Base-by-base conservation (phyloP, 2,113 vertebrate genomes). In the Bufo gargarizans region DNA sequence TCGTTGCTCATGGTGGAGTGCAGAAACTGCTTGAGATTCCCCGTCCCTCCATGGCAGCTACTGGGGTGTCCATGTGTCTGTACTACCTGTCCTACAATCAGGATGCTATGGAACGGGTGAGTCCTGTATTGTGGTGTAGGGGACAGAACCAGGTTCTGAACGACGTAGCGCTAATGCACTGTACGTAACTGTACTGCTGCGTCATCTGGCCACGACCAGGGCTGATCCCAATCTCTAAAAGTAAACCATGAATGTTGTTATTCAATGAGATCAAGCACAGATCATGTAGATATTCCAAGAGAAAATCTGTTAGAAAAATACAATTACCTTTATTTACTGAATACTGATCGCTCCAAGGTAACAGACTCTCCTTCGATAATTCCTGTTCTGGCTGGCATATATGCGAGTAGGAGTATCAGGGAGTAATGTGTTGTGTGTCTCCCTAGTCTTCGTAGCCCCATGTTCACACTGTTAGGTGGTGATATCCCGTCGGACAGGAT, bases 1-100 rank as follows among this genome's bases (percentile, higher is more conserved):
- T 99, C 94, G 98, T 99, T 88, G 97, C 97, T 61, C 98, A 99
- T n/a, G 97, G 97, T 74, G 98, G 98, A 82, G 98, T 99, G 87
- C 98, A 99, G 84, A 99, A 99, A 91, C 92, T 99, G 91, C 92
- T 99, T 92, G 98, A 99, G 93, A 99, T 99, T 88, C 98, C 98
- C 69, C 95, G 98, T 84, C 98, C 98, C 88, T 99, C 98, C 53
- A 99, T 99, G 98, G 97, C 98, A 91, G 98, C 98, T 19, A 99
- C 98, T 33, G 98, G 98, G 63, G 98, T 99, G 14, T 99, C 98
- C 61, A 96, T 99, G 94, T 99, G 98, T 90, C 96, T 99, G 17
- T 99, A 99, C 92, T 99, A 99, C 89, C 93, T 99, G 89, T 99
- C 98, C 12, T 99, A 99, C 91, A 99, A 99, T 91, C 98, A 99